Conservation (phyloP, 2,888 invertebrate genomes). For the Lottia gigantea region DNA sequence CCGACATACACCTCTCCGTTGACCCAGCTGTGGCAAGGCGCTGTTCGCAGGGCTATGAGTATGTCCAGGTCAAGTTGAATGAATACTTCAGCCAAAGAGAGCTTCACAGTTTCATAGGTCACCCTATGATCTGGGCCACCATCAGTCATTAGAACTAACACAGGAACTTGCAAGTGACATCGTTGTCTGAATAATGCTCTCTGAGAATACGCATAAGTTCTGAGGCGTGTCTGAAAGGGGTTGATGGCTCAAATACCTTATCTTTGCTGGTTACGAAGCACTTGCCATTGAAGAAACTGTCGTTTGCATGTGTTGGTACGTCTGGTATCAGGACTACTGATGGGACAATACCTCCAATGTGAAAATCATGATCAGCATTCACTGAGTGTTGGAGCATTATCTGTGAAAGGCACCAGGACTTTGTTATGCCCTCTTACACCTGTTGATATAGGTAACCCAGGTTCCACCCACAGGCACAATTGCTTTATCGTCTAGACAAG, state of each 20-base stretch:
- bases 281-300: conserved; percentile 27
- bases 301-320: conserved; percentile 23
- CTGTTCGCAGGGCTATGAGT: conserved; percentile 27
- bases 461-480: conserved; percentile 11
- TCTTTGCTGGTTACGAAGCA: conserved; percentile 32
- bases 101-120: conserved; percentile 25
- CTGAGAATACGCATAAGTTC: conserved; percentile 24
- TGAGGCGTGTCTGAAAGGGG: conserved; percentile 29
- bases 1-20: conserved; percentile 33
- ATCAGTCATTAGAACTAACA: conserved; percentile 30
- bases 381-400: not conserved
- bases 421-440: not conserved
- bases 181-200: conserved; percentile 21
- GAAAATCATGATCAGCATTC: conserved; percentile 35
- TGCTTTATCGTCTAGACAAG: not conserved
- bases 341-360: conserved; percentile 30
- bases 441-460: not conserved
- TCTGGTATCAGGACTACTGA: conserved; percentile 30
- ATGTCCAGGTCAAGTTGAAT: conserved; percentile 30
- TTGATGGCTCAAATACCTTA: conserved; percentile 33
- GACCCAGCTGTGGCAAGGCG: conserved; percentile 29
- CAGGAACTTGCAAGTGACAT: conserved; percentile 20
- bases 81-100: conserved; percentile 25
- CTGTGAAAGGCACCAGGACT: not conserved
- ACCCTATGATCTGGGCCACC: conserved; percentile 32